These are phyloP conservation scores for Apamea crenata DNA, from an alignment of 2,888 invertebrate species.

Conservation along the genomic window DNA sequence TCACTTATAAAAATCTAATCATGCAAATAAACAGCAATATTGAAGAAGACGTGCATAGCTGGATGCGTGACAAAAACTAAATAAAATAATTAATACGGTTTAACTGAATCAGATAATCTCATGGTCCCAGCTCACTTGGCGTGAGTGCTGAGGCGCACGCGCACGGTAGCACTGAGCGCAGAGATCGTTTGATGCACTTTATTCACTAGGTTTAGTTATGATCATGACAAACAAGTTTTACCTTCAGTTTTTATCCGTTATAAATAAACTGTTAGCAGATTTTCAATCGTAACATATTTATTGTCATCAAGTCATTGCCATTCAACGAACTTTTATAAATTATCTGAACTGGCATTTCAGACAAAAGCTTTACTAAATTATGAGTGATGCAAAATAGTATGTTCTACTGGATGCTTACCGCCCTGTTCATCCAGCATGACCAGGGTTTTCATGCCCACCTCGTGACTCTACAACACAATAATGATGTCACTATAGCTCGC, in stretches of 20 bases:
- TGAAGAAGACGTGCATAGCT: conserved; percentile 89
- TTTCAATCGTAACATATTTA: conserved; percentile 80
- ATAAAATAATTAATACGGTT: conserved; percentile 81
- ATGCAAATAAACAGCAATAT: conserved; percentile 89
- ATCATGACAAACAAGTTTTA: conserved; percentile 84
- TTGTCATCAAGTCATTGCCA: conserved; percentile 82
- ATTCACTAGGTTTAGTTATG: conserved; percentile 82
- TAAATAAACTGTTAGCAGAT: conserved; percentile 86
- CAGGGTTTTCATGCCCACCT: conserved; percentile 99
- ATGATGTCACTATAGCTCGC: conserved; percentile 91
- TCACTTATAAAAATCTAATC: conserved; percentile 81
- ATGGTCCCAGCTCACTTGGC: conserved; percentile 75
- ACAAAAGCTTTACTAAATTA: conserved; percentile 89
- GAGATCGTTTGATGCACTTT: conserved; percentile 80
- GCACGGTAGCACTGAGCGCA: conserved; percentile 67
- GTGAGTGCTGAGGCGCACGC: conserved; percentile 54
- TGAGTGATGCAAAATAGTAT: conserved; percentile 88
- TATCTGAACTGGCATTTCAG: conserved; percentile 88
- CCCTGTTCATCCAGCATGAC: conserved; percentile 99
- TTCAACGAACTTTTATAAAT: conserved; percentile 84
- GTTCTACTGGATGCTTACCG: conserved; percentile 96
- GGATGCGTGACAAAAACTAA: conserved; percentile 89
- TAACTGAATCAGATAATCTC: conserved; percentile 80
- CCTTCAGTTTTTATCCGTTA: conserved; percentile 86
- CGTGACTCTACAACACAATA: conserved; percentile 98